Base-by-base conservation (phyloP, 2,797 vertebrate species). In the Labeo calbasu region DNA sequence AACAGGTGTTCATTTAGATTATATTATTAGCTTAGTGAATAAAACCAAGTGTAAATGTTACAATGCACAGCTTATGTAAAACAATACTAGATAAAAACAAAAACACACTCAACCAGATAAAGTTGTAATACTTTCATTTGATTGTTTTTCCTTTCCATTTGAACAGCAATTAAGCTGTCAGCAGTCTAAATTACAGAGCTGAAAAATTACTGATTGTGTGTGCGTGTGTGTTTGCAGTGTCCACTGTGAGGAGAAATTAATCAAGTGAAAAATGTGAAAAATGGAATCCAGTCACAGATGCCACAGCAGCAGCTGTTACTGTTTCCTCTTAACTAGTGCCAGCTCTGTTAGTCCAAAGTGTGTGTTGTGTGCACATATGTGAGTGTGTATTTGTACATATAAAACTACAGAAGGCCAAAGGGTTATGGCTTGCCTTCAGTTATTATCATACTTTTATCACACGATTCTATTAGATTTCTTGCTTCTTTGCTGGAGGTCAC, bases 331-430 rank as follows among this genome's bases (percentile, higher is more conserved):
- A 87, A 86, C 83, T 80, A 65, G 78, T 81, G 84, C 87, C 88
- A 82, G 72, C 63, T 55, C 69, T 68, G 81, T 85, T 80, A 86
- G 81, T 75, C 82, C 79, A 84, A 69, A 82, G 69, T 55, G 82
- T 68, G 70, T 68, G 70, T 55, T 69, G 76, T 77, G 70, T 71
- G 78, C 81, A 79, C 70, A 21, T 84, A 68, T 84, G 76, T 83
- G 50, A 84, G 79, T 53, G 73, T 73, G 48, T 84, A 36, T 81
- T 43, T 69, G 63, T 89, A 85, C 19, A 40, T 46, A 66, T 53
- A 86, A 87, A 88, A 88, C 89, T 86, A 87, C 79, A 75, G 84
- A 81, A 36, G 85, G 84, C 90, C 90, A 91, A 5, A 51, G 88
- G 91, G 91, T 88, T 36, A 81, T 79, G 81, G 75, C 84, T 69